Conservation (phyloP, 2,797 vertebrate genomes). For the Gallinago nigripennis region DNA sequence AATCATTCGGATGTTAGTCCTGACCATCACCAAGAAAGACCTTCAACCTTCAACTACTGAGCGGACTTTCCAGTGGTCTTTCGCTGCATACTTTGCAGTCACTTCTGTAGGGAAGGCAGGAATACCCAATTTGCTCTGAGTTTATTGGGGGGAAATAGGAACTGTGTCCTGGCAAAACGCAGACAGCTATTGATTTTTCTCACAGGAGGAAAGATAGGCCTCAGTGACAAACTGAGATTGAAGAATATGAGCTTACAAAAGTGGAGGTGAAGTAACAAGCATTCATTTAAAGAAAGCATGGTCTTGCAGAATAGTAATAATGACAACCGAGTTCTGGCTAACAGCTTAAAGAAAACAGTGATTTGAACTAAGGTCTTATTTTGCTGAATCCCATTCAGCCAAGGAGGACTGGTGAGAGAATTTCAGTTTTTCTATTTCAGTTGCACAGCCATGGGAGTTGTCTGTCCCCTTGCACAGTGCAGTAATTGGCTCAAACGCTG, state of each 20-base stretch:
- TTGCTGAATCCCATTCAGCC: not conserved
- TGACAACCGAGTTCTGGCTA: not conserved
- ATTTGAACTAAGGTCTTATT: not conserved
- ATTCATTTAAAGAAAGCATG: not conserved
- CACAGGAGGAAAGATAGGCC: not conserved
- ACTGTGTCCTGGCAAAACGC: not conserved
- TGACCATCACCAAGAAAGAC: not conserved
- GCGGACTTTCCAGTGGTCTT: not conserved
- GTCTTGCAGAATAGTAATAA: not conserved
- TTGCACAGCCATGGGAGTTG: not conserved
- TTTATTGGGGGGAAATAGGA: not conserved
- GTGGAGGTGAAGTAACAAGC: not conserved
- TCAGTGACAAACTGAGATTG: not conserved
- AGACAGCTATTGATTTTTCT: not conserved
- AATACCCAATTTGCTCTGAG: not conserved
- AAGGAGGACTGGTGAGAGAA: not conserved
- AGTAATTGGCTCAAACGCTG: not conserved
- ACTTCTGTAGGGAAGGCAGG: not conserved
- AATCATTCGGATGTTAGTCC: not conserved
- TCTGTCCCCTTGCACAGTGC: not conserved
- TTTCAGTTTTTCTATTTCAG: not conserved
- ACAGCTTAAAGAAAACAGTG: not conserved
- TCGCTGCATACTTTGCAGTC: not conserved
- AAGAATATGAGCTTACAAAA: constrained; percentile 12
- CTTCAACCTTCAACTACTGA: not conserved